phyloP scores from a whole-genome alignment of 2,797 vertebrate genomes.

The Diceros bicornis region DNA sequence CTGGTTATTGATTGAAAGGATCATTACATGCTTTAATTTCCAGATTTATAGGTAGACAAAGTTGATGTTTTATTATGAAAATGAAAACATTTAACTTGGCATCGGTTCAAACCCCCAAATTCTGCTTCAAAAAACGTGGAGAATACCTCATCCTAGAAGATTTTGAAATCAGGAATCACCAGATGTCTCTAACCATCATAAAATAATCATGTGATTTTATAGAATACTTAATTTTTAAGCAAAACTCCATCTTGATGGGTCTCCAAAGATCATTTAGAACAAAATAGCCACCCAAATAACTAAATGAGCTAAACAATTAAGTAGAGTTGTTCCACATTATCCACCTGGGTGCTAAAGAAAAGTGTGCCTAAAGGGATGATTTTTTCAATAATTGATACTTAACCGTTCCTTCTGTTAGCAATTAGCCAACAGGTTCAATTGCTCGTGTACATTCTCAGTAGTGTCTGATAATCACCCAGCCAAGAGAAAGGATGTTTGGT shows the following conservation, averaged over 20 bases:
- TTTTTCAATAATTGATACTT: constrained; percentile 50
- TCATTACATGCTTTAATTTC: not conserved
- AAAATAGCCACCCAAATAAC: constrained; percentile 37
- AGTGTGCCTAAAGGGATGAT: constrained; percentile 17
- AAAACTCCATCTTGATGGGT: not conserved
- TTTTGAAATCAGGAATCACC: not conserved
- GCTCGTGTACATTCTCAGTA: not conserved
- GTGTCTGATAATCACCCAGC: not conserved
- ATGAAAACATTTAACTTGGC: constrained; percentile 9
- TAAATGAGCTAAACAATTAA: constrained; percentile 54
- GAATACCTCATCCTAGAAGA: not conserved
- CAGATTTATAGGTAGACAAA: not conserved
- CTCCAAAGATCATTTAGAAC: constrained; percentile 56
- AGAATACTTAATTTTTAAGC: constrained; percentile 63
- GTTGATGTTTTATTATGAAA: not conserved
- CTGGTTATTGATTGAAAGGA: not conserved
- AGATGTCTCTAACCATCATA: constrained; percentile 37
- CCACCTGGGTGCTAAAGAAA: constrained; percentile 49
- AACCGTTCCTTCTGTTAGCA: constrained; percentile 48
- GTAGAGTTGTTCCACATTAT: constrained; percentile 33
- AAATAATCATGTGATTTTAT: constrained; percentile 22
- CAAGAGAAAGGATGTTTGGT: not conserved
- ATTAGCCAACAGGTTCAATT: constrained; percentile 48
- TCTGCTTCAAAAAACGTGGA: not conserved
- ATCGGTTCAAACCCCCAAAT: not conserved